A percentile compares a stretch with the other conserved stretches of the same genome.
Evolutionary conservation across 2,888 invertebrate species (phyloP).

Genomic region (Gastracanthus pulcherrimus): DNA sequence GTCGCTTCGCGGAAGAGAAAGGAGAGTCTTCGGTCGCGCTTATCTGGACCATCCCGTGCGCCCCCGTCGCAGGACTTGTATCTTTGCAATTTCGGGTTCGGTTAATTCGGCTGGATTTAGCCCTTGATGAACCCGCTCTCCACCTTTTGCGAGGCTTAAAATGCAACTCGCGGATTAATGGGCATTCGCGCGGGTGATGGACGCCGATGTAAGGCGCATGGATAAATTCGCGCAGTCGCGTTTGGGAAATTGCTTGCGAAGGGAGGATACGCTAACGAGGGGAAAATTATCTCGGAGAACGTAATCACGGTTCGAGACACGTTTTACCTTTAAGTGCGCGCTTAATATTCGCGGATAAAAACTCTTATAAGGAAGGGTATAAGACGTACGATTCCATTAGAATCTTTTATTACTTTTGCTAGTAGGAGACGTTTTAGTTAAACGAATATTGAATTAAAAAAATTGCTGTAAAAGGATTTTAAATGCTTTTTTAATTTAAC

Average conservation of each 20-base stretch:
- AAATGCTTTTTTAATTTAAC: too few species aligned
- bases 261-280: slow-evolving; percentile 16
- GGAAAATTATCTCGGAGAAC: slow-evolving; percentile 27
- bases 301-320: background rate
- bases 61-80: background rate
- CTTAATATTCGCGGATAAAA: background rate
- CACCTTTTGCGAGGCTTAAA: slow-evolving; percentile 8
- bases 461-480: background rate
- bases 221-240: slow-evolving; percentile 3
- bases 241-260: background rate
- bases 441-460: background rate
- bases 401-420: background rate
- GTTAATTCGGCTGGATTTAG: slow-evolving; percentile 30
- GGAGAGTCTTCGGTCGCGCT: slow-evolving; percentile 9
- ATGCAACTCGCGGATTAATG: slow-evolving; percentile 26
- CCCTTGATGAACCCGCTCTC: slow-evolving; percentile 33
- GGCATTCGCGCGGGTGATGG: background rate
- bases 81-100: slow-evolving; percentile 27
- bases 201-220: background rate
- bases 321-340: background rate
- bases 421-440: background rate
- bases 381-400: background rate
- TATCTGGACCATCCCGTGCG: slow-evolving; percentile 19
- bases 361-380: background rate
- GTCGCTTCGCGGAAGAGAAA: background rate